phyloP scores from a whole-genome alignment of 37 sponge, comb jelly and placozoan species.

The Lycopodina hypogea region DNA sequence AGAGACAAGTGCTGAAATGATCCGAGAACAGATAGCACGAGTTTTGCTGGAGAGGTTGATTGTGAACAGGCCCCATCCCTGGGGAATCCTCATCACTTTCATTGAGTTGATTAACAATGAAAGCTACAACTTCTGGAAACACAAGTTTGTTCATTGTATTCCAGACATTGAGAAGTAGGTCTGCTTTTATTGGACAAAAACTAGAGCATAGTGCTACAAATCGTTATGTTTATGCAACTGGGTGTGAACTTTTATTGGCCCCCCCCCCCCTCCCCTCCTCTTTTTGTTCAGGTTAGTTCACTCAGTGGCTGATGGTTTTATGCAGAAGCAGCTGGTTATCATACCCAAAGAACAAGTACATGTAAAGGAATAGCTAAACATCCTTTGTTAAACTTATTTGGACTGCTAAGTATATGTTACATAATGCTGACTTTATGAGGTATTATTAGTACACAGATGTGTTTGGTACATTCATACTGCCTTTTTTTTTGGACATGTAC shows the following conservation, averaged over 20 bases:
- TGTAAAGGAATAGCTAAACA: neutral
- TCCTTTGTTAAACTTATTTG: no score
- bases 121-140: slow-evolving; percentile 96
- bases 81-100: slow-evolving; percentile 99
- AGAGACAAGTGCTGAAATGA: slow-evolving; percentile 89
- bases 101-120: slow-evolving; percentile 97
- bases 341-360: neutral
- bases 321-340: slow-evolving; percentile 79
- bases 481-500: no score
- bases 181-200: no score
- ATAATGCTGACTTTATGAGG: no score
- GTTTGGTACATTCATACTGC: no score
- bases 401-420: no score
- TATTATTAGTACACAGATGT: no score
- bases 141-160: slow-evolving; percentile 98
- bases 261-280: neutral
- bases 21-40: slow-evolving; percentile 98
- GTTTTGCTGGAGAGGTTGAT: slow-evolving; percentile 96
- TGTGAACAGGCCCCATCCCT: slow-evolving; percentile 98
- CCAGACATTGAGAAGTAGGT: slow-evolving; percentile 98
- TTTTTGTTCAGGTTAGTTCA: slow-evolving; percentile 38
- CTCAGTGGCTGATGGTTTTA: slow-evolving; percentile 94
- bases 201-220: no score
- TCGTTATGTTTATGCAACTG: no score
- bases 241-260: no score